Conservation (phyloP, 2,113 vertebrate species). For the Phaethornis superciliosus region DNA sequence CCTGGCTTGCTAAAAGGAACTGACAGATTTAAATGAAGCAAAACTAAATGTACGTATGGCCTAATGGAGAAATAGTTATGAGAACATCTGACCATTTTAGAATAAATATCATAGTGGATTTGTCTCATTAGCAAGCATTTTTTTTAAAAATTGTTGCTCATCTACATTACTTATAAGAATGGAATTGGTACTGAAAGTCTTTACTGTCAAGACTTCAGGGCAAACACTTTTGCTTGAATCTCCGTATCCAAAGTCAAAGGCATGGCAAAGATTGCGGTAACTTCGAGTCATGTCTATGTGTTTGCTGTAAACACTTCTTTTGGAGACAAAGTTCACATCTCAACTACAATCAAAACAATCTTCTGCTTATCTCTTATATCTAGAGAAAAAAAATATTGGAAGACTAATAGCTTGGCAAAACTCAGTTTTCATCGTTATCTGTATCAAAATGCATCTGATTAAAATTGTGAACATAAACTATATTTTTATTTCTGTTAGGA, state of each 20-base stretch:
- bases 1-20: background rate
- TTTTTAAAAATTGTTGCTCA: background rate
- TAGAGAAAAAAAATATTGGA: background rate
- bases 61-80: background rate
- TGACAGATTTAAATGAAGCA: background rate
- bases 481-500: background rate
- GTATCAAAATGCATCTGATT: background rate
- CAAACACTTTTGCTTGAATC: background rate
- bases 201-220: background rate
- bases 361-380: background rate
- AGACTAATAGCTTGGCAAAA: background rate
- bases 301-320: background rate
- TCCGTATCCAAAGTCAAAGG: background rate
- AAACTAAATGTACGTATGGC: background rate
- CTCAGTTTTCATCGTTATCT: background rate
- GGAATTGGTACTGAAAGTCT: background rate
- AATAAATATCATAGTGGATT: background rate
- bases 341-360: slow-evolving; percentile 3
- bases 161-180: background rate
- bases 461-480: background rate
- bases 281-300: background rate
- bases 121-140: background rate
- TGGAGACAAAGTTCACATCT: slow-evolving; percentile 2
- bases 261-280: background rate
- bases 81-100: background rate